Base-by-base conservation (phyloP, 2,888 invertebrate genomes). In the Micoletzkya japonica region DNA sequence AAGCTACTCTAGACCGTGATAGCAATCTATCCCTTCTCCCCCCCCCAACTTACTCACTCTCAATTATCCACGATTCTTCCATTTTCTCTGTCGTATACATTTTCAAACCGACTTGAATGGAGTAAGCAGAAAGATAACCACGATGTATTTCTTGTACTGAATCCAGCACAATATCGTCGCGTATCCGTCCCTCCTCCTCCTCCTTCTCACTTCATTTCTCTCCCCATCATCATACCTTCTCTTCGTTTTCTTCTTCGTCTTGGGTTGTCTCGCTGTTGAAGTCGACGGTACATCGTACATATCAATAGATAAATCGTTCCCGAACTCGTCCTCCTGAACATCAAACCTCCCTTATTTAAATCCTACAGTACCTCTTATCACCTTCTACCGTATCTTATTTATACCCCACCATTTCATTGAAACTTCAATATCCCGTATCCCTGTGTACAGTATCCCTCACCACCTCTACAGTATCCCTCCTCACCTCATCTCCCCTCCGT, bases 281-380 rank as follows among this genome's bases (percentile, higher is more conserved):
- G 49, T 49, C n/a, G 63, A 49, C n/a, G 30, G 50, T 10, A 32
- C 7, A 58, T 58, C 58, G n/a, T 34, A 58, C 59, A 59, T 59
- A 28, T 59, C 59, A 32, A 59, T 59, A 7, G 49, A 50, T 7
- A 63, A 50, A 50, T 63, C 63, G 14, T 63, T 49, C 0, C 63
- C 63, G 50, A 63, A 63, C 0, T 63, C 63, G n/a, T 63, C 63
- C n/a, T 58, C 58, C 58, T 30, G 14, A 30, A 28, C 17, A 58
- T 32, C 32, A 60, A 36, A 34, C 37, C 7, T 39, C 37, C n/a
- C 6, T 59, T 59, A 10, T 59, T 26, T 39, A 4, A n/a, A 37
- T 61, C n/a, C n/a, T n/a, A n/a, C n/a, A n/a, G n/a, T n/a, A 34
- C 58, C 34, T 58, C 34, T 34, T 58, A 30, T 30, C 56, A n/a